Base-by-base conservation (phyloP, 2,888 invertebrate species). In the Polydrusus tereticollis region DNA sequence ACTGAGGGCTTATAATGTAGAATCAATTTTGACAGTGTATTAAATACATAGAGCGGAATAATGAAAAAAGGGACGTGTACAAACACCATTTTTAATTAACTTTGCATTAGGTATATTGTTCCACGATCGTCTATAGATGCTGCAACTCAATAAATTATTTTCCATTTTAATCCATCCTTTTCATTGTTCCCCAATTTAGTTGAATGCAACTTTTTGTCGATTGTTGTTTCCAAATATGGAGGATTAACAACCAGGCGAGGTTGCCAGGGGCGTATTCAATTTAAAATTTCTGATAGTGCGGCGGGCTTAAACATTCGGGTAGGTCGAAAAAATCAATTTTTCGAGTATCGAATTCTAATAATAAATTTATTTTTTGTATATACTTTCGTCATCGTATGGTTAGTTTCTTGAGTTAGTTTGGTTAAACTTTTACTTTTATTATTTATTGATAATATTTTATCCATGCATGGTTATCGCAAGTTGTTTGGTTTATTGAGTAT, bases 31-130 rank as follows among this genome's bases (percentile, higher is more conserved):
- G n/a, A 26, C 23, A 57, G 38, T 38, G 38, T 38, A 38, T 57
- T 29, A 26, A 26, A 26, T 5, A 26, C 26, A 16, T 29, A 29
- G 14, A 8, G 20, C 10, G 18, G 59, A 41, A 38, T 60, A 41
- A 38, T 60, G 36, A 60, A 60, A 41, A 60, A 60, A 20, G 23
- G 43, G 8, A 7, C 33, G 10, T 33, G 8, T n/a, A 50, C n/a
- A n/a, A n/a, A n/a, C n/a, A n/a, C n/a, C n/a, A 67, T 59, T 67
- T 67, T 59, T 67, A 67, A 67, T 67, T 67, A 67, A 67, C 67
- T 67, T 21, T 20, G 36, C 12, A 26, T 58, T 67, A 21, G 29
- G 7, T 36, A n/a, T 41, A 43, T 16, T 33, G 20, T 58, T 58
- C 55, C 33, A 41, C 55, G 41, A 41, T 38, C 33, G 23, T 20